A percentile compares a stretch with the other conserved stretches of the same genome.
phyloP scores from a whole-genome alignment of 2,113 vertebrate genomes.

The Vidua macroura region DNA sequence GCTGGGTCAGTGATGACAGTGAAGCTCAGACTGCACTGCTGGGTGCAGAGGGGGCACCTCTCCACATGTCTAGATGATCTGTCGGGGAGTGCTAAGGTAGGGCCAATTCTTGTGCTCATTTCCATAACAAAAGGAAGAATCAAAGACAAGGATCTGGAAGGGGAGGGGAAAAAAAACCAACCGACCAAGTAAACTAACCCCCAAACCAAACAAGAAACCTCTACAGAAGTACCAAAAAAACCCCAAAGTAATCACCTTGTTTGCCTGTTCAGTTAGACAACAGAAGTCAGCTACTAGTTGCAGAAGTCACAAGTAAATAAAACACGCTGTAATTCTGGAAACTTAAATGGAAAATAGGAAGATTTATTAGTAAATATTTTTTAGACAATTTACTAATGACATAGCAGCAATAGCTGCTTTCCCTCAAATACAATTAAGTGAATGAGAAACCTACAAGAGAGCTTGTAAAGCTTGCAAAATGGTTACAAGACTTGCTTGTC shows the following conservation, averaged over 20 bases:
- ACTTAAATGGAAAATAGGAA: neutral
- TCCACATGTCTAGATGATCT: neutral
- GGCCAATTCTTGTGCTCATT: neutral
- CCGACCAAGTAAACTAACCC: neutral
- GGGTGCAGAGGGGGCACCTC: neutral
- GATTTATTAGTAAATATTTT: neutral
- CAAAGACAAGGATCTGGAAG: neutral
- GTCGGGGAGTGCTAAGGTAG: neutral
- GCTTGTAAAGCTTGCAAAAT: neutral
- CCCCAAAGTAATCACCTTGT: neutral
- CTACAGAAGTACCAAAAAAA: neutral
- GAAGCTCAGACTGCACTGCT: neutral
- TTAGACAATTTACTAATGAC: neutral
- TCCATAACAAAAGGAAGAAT: neutral
- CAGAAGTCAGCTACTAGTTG: neutral
- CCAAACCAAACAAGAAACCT: neutral
- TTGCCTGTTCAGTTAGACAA: neutral
- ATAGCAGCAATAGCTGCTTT: neutral
- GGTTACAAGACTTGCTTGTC: neutral
- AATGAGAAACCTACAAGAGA: neutral
- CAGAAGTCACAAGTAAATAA: neutral
- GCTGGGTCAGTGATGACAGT: neutral
- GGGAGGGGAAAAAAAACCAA: fast-evolving
- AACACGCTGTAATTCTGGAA: neutral
- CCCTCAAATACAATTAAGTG: neutral